These are phyloP conservation scores for Sabatieria punctata DNA, from an alignment of 2,888 invertebrate genomes.

Conservation along the genomic window DNA sequence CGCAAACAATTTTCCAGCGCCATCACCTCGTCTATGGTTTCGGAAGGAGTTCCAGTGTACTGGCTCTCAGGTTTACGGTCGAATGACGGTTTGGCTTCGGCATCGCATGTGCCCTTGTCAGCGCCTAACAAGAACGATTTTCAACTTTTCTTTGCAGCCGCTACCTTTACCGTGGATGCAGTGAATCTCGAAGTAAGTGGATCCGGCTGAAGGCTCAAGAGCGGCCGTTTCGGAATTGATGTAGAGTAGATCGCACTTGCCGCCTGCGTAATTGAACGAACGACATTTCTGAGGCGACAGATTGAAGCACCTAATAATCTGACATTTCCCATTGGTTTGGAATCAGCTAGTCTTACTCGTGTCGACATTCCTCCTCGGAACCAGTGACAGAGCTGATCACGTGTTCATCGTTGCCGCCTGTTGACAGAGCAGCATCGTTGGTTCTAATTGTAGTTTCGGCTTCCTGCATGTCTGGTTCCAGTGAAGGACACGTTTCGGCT, in stretches of 20 bases:
- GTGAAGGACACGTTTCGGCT: slow-evolving; percentile 23
- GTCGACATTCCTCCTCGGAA: background rate
- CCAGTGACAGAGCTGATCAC: background rate
- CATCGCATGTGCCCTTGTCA: no score
- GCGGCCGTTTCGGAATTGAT: slow-evolving; percentile 17
- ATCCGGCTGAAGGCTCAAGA: no score
- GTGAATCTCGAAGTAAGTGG: no score
- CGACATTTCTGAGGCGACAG: slow-evolving; percentile 27
- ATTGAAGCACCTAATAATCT: slow-evolving; percentile 13
- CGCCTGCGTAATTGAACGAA: slow-evolving; percentile 27
- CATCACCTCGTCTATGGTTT: no score
- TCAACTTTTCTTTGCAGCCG: no score
- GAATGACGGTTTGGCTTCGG: no score
- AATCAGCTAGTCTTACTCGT: background rate
- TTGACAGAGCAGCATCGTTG: background rate
- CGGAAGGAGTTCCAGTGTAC: no score
- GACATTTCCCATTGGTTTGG: background rate
- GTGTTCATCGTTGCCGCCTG: background rate
- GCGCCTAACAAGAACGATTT: no score
- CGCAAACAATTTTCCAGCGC: no score
- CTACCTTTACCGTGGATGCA: no score
- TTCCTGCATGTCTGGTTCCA: no score
- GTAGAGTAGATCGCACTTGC: slow-evolving; percentile 25
- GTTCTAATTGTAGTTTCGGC: background rate
- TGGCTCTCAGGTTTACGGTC: no score